A percentile compares a stretch with the other conserved stretches of the same genome.
Evolutionary conservation across 2,888 invertebrate species (phyloP).

Genomic region (Sipunculus nudus): DNA sequence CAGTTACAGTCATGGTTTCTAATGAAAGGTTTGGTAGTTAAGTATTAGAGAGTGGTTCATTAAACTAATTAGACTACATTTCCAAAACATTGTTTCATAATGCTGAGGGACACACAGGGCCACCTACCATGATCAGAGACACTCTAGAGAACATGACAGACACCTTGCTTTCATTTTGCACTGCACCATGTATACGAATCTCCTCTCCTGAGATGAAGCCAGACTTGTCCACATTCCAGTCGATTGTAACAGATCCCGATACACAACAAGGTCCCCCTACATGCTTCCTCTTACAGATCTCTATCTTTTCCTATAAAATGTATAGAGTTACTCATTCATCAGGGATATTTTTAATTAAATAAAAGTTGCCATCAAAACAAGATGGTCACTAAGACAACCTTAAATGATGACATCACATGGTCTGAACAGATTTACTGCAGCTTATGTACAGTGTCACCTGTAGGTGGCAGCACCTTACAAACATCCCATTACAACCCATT

Average conservation of each 20-base stretch:
- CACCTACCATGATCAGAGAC: constrained; percentile 38
- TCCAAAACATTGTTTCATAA: neutral
- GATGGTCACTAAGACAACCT: too few relatives aligned
- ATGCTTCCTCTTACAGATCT: constrained; percentile 45
- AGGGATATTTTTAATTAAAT: too few relatives aligned
- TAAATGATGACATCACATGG: too few relatives aligned
- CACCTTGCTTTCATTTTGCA: constrained; percentile 68
- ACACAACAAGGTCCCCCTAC: constrained; percentile 50
- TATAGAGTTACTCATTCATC: too few relatives aligned
- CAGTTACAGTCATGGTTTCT: too few relatives aligned
- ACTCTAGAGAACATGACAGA: constrained; percentile 31
- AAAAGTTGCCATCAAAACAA: too few relatives aligned
- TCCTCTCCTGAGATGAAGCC: constrained; percentile 62
- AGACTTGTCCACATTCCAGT: constrained; percentile 48
- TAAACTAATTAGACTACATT: neutral
- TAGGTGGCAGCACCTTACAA: too few relatives aligned
- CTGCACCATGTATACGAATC: constrained; percentile 54
- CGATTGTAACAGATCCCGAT: constrained; percentile 51
- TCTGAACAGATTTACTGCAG: too few relatives aligned
- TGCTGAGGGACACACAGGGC: neutral
- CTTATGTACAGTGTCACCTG: too few relatives aligned
- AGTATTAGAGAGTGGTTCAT: too few relatives aligned
- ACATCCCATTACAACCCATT: too few relatives aligned
- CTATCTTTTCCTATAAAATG: constrained; percentile 38
- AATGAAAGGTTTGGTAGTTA: too few relatives aligned